A percentile compares a stretch with the other conserved stretches of the same genome.
Conservation (phyloP, 1,140 invertebrate genomes). For the Neodiprion lecontei region DNA sequence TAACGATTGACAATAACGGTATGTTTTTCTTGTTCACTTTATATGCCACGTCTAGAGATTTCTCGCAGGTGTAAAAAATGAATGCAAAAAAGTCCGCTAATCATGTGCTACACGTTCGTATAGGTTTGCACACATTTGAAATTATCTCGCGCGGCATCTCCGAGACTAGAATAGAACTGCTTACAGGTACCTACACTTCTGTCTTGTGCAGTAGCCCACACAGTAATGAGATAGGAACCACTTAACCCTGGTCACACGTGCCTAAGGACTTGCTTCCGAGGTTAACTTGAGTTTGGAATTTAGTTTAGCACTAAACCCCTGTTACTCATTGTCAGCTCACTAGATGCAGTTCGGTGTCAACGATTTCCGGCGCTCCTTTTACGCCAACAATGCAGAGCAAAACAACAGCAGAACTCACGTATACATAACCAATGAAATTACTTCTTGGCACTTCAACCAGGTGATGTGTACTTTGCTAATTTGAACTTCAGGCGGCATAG, state of each 20-base stretch:
- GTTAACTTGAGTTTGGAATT: slow-evolving; percentile 28
- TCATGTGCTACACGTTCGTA: neutral
- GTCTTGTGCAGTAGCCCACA: slow-evolving; percentile 17
- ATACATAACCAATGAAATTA: no score
- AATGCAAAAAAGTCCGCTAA: no score
- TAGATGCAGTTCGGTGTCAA: no score
- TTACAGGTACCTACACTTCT: slow-evolving; percentile 10
- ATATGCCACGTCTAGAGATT: slow-evolving; percentile 13
- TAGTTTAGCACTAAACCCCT: slow-evolving; percentile 25
- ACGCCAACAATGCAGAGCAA: no score
- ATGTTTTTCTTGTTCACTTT: slow-evolving; percentile 10
- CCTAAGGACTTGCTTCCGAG: slow-evolving; percentile 33
- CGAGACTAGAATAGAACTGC: neutral
- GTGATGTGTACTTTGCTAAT: no score
- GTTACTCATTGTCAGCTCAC: neutral
- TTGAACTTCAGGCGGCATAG: no score
- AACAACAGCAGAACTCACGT: no score
- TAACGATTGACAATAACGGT: slow-evolving; percentile 17
- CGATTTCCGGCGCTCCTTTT: no score
- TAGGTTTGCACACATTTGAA: neutral
- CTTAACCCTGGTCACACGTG: slow-evolving; percentile 37
- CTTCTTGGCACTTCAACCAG: no score
- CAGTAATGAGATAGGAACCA: slow-evolving; percentile 40
- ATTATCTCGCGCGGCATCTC: neutral
- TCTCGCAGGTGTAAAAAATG: no score